A percentile compares a stretch with the other conserved stretches of the same genome.
Evolutionary conservation across 2,888 invertebrate species (phyloP).

Genomic region (Palloptera scutellata): DNA sequence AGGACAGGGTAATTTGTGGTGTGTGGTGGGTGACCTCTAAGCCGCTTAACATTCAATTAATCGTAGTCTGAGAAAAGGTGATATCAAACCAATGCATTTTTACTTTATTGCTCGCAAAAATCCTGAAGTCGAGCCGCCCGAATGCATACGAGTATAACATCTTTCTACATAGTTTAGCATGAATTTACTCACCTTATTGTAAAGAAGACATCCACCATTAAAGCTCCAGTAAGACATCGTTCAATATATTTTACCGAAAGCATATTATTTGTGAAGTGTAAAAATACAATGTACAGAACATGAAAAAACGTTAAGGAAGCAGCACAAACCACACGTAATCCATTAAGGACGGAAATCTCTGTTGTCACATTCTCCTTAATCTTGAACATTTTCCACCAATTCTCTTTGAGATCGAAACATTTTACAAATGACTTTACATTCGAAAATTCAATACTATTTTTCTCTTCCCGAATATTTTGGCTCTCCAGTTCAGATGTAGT

Average conservation of each 20-base stretch:
- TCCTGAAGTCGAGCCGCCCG: no score
- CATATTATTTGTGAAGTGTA: conserved; percentile 57
- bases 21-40: no score
- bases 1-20: no score
- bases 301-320: conserved; percentile 61
- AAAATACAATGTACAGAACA: conserved; percentile 62
- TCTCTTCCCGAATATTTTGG: neutral
- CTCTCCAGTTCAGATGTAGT: neutral
- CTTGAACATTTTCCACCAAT: conserved; percentile 52
- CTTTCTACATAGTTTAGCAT: no score
- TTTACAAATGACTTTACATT: conserved; percentile 46
- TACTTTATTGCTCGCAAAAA: no score
- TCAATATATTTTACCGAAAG: conserved; percentile 58
- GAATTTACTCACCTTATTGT: conserved; percentile 53
- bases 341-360: conserved; percentile 60
- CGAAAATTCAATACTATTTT: neutral
- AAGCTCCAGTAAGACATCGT: conserved; percentile 56
- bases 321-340: conserved; percentile 57
- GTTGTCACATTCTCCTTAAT: conserved; percentile 42
- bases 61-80: no score
- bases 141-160: no score
- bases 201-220: conserved; percentile 61
- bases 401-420: conserved; percentile 56
- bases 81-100: no score
- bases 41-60: no score